phyloP scores from a whole-genome alignment of 2,113 vertebrate species.

The Perccottus glenii region DNA sequence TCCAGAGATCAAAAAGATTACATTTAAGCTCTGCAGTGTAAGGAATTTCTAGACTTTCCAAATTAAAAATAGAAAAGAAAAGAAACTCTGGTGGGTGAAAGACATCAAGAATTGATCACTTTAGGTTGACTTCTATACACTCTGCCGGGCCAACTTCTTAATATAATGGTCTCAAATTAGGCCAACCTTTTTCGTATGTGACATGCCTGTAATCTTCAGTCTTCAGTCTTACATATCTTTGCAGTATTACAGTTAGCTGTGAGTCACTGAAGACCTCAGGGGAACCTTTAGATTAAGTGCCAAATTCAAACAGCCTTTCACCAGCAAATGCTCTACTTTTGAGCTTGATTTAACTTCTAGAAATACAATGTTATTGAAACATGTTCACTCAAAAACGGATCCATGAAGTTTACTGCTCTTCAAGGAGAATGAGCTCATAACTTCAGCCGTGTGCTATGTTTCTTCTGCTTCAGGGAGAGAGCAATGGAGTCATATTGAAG shows the following conservation, averaged over 20 bases:
- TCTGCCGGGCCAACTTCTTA: constrained; percentile 8
- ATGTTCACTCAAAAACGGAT: too few relatives aligned
- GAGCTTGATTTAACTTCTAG: background rate
- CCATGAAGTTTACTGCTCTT: too few relatives aligned
- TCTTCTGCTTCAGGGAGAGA: too few relatives aligned
- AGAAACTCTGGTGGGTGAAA: constrained; percentile 5
- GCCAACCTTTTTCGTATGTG: constrained; percentile 18
- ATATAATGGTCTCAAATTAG: constrained; percentile 16
- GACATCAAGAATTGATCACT: constrained; percentile 30
- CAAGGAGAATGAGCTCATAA: too few relatives aligned
- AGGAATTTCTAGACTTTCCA: constrained; percentile 18
- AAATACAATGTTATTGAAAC: background rate
- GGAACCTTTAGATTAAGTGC: constrained; percentile 1
- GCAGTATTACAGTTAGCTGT: constrained; percentile 12
- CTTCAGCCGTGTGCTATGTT: too few relatives aligned
- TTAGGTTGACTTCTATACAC: constrained; percentile 21
- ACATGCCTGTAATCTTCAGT: constrained; percentile 4
- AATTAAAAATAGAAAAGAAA: constrained; percentile 30
- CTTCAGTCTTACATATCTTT: background rate
- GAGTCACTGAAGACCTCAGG: background rate
- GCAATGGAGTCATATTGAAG: too few relatives aligned
- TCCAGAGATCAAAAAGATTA: constrained; percentile 58
- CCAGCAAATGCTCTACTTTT: background rate
- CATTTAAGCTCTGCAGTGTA: constrained; percentile 41
- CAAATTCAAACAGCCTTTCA: background rate